Conservation (phyloP, 2,113 vertebrate genomes). For the Pholis gunnellus region DNA sequence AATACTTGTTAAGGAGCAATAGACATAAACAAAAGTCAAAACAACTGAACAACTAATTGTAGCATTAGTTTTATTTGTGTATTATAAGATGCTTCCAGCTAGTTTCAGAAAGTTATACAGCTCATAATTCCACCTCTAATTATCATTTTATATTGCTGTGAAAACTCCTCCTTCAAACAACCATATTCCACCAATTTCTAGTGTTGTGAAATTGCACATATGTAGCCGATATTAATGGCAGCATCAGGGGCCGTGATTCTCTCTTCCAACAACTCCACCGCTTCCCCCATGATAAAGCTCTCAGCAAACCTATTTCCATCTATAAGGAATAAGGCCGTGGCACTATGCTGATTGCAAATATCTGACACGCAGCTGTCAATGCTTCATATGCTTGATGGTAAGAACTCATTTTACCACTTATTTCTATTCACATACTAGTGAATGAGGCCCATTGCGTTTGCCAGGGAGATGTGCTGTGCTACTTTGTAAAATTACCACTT, state of each 20-base stretch:
- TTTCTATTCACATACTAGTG: not conserved
- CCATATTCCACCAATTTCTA: not conserved
- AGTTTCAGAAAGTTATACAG: no score
- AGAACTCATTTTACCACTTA: not conserved
- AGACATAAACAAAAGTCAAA: not conserved
- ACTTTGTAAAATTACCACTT: not conserved
- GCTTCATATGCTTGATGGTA: not conserved
- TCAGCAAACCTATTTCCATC: not conserved
- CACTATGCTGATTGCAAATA: not conserved
- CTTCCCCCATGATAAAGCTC: not conserved
- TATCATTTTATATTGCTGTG: no score
- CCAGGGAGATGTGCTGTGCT: not conserved
- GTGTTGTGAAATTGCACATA: not conserved
- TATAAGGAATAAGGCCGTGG: not conserved
- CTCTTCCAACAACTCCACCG: not conserved
- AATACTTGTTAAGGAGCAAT: not conserved
- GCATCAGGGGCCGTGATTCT: not conserved
- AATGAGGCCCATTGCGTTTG: not conserved
- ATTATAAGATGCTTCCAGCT: not conserved
- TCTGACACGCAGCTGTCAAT: not conserved
- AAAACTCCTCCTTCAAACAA: no score
- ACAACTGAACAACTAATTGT: not conserved
- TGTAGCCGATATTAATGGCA: no score
- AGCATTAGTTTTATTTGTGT: not conserved
- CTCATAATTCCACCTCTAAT: no score